Evolutionary conservation across 2,888 invertebrate genomes (phyloP).

Genomic region (Cephus pygmeus): DNA sequence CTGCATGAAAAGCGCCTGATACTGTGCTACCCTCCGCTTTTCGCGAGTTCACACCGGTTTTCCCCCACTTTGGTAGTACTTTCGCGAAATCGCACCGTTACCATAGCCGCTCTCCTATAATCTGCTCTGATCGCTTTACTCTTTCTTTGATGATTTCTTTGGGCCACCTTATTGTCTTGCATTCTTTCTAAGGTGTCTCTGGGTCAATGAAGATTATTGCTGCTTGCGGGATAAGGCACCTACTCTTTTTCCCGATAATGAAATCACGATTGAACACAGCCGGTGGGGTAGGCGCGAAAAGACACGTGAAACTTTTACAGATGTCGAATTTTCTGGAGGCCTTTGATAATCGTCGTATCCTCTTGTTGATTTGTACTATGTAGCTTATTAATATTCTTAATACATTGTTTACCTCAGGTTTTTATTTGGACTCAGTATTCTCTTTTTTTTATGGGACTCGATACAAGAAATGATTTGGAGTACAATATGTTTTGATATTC

Average conservation of each 20-base stretch:
- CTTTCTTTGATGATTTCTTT: neutral
- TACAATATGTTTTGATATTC: neutral
- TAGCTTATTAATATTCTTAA: neutral
- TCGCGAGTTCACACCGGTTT: slow-evolving; percentile 4
- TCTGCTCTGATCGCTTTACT: neutral
- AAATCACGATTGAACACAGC: neutral
- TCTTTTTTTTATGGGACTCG: neutral
- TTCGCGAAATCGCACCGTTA: slow-evolving; percentile 5
- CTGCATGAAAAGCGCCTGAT: neutral
- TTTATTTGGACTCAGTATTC: neutral
- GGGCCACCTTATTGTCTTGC: neutral
- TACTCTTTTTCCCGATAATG: neutral
- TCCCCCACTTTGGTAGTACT: neutral
- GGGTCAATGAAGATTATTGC: neutral
- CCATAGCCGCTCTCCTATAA: neutral
- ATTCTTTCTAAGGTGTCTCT: neutral
- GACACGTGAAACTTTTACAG: neutral
- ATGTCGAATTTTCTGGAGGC: neutral
- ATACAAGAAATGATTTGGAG: neutral
- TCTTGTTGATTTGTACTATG: neutral
- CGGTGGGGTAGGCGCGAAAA: neutral
- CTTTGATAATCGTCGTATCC: neutral
- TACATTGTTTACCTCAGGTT: neutral
- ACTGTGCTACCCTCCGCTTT: slow-evolving; percentile 1
- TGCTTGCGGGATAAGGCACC: neutral